Percentiles rank a stretch among this genome's conserved stretches.
These are phyloP conservation scores for Xenotilapia flavipinnis DNA, from an alignment of 2,113 vertebrate species.

Conservation along the genomic window DNA sequence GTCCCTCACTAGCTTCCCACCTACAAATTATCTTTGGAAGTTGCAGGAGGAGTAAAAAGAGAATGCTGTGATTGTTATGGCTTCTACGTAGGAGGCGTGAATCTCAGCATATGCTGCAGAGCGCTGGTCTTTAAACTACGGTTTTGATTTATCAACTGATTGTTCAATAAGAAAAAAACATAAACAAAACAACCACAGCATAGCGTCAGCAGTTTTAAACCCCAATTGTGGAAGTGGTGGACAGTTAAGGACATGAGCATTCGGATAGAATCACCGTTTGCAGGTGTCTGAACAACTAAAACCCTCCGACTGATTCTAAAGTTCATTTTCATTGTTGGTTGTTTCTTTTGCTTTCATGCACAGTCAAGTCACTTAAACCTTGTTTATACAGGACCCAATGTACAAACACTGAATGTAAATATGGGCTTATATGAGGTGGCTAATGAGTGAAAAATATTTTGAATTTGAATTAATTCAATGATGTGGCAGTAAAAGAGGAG, in stretches of 20 bases:
- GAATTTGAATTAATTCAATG: not conserved
- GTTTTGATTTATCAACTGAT: not conserved
- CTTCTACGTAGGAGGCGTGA: not conserved
- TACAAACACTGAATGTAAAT: not conserved
- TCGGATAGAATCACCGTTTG: not conserved
- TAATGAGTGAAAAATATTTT: not conserved
- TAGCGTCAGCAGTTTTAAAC: not conserved
- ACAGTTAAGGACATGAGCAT: not conserved
- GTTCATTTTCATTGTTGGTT: not conserved
- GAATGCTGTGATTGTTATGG: not conserved
- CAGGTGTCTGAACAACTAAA: not conserved
- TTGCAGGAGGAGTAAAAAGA: not conserved
- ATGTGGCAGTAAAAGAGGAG: not conserved
- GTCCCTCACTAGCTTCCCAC: not conserved
- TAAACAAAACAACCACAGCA: not conserved
- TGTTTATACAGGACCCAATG: not conserved
- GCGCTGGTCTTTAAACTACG: not conserved
- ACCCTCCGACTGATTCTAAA: not conserved
- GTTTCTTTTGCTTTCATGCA: not conserved
- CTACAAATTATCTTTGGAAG: not conserved
- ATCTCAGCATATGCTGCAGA: not conserved
- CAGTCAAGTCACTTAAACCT: not conserved
- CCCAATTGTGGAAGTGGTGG: not conserved
- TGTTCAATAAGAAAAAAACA: not conserved
- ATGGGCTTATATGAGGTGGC: not conserved